Percentiles rank a stretch among this genome's conserved stretches.
Conservation (phyloP, 1,140 invertebrate genomes). For the Scaptomyza graminum region DNA sequence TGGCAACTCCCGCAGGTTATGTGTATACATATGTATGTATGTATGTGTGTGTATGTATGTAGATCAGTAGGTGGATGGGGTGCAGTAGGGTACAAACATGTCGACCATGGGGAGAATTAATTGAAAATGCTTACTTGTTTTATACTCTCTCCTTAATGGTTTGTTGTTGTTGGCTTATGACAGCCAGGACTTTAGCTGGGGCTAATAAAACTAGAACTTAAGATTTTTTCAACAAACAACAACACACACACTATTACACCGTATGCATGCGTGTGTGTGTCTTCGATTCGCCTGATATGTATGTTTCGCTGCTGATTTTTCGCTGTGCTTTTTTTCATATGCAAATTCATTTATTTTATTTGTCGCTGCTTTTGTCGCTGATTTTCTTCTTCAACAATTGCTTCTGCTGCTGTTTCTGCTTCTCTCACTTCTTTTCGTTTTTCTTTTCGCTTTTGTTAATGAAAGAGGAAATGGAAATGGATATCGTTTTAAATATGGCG, state of each 20-base stretch:
- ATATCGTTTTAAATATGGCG: slow-evolving; percentile 42
- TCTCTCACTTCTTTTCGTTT: slow-evolving; percentile 16
- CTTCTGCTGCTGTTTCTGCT: slow-evolving; percentile 27
- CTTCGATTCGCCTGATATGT: slow-evolving; percentile 39
- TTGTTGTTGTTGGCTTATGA: slow-evolving; percentile 26
- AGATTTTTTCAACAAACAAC: slow-evolving; percentile 26
- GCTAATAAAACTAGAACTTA: slow-evolving; percentile 43
- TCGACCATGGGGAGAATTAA: slow-evolving; percentile 15
- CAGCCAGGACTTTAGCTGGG: slow-evolving; percentile 40
- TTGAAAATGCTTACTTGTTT: slow-evolving; percentile 32
- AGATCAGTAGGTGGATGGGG: neutral
- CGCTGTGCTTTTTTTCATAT: slow-evolving; percentile 49
- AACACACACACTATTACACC: slow-evolving; percentile 8
- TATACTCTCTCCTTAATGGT: slow-evolving; percentile 6
- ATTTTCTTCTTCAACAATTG: slow-evolving; percentile 44
- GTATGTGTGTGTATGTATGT: neutral
- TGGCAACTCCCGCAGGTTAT: neutral
- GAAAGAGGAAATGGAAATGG: slow-evolving; percentile 27
- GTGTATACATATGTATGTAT: too few relatives aligned
- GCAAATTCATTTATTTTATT: slow-evolving; percentile 57
- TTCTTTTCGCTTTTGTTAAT: slow-evolving; percentile 19
- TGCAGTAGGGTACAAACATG: slow-evolving; percentile 23
- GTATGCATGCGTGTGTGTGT: slow-evolving; percentile 4
- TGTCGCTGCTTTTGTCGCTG: slow-evolving; percentile 46
- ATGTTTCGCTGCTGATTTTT: slow-evolving; percentile 47